Evolutionary conservation across 2,113 vertebrate genomes (phyloP).

Genomic region (Labrus mixtus): DNA sequence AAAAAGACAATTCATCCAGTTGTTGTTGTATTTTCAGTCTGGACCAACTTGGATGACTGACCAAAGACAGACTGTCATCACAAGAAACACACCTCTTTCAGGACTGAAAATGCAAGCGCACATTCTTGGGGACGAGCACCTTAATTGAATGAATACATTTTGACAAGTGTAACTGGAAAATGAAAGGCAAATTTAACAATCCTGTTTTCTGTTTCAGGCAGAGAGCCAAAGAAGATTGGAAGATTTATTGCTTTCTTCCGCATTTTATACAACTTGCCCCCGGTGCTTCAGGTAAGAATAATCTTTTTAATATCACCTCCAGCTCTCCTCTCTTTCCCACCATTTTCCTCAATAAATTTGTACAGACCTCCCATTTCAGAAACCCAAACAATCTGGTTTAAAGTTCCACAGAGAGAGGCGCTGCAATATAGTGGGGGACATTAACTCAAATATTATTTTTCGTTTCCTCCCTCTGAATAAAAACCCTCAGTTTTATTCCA

Average conservation of each 20-base stretch:
- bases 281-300: conserved; percentile 38
- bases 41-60: too few species aligned
- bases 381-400: conserved; percentile 48
- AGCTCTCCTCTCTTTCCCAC: conserved; percentile 18
- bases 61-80: too few species aligned
- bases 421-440: conserved; percentile 39
- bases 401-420: conserved; percentile 13
- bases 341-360: conserved; percentile 54
- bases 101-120: too few species aligned
- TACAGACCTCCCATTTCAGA: conserved; percentile 43
- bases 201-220: not conserved
- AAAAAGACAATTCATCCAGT: too few species aligned
- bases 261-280: conserved; percentile 5
- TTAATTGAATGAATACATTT: conserved; percentile 12
- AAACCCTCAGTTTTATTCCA: conserved; percentile 8
- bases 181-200: conserved; percentile 29
- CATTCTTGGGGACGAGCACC: not conserved
- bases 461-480: not conserved
- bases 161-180: conserved; percentile 3
- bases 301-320: conserved; percentile 56
- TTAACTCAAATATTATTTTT: conserved; percentile 18
- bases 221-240: not conserved
- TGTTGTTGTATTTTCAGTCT: too few species aligned
- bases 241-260: conserved; percentile 43
- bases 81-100: too few species aligned